A percentile compares a stretch with the other conserved stretches of the same genome.
phyloP scores from a whole-genome alignment of 2,888 invertebrate species.

The Gastracanthus pulcherrimus region DNA sequence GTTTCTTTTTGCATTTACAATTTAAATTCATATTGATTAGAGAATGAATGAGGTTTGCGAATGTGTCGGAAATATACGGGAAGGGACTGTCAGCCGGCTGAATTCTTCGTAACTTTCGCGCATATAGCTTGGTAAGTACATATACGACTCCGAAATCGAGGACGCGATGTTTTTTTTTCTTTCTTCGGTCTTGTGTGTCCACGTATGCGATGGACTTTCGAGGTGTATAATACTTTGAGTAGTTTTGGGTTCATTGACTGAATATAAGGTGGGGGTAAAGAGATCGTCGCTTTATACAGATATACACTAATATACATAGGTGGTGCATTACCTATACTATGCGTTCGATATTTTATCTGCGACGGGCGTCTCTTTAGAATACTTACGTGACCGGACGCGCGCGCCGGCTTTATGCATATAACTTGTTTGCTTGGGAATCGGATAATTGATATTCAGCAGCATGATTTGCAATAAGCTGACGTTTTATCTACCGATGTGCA shows the following conservation, averaged over 20 bases:
- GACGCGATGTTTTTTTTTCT: neutral
- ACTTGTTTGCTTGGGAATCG: neutral
- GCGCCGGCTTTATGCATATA: neutral
- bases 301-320: neutral
- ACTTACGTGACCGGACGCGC: constrained; percentile 10
- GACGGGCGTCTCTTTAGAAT: too few species aligned
- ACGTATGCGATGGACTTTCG: too few species aligned
- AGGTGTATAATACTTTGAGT: too few species aligned
- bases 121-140: too few species aligned
- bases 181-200: too few species aligned
- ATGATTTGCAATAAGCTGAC: constrained; percentile 28
- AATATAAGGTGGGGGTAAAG: neutral
- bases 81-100: too few species aligned
- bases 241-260: constrained; percentile 19
- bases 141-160: too few species aligned
- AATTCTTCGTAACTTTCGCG: neutral
- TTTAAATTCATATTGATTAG: too few species aligned
- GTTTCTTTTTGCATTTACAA: too few species aligned
- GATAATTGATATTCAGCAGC: constrained; percentile 28
- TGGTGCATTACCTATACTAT: neutral
- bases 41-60: too few species aligned
- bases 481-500: neutral
- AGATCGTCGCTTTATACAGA: too few species aligned
- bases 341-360: constrained; percentile 1
- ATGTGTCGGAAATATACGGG: too few species aligned